Percentiles rank a stretch among this genome's conserved stretches.
Conservation (phyloP, 2,797 vertebrate genomes). For the Acrossocheilus wenchowensis region DNA sequence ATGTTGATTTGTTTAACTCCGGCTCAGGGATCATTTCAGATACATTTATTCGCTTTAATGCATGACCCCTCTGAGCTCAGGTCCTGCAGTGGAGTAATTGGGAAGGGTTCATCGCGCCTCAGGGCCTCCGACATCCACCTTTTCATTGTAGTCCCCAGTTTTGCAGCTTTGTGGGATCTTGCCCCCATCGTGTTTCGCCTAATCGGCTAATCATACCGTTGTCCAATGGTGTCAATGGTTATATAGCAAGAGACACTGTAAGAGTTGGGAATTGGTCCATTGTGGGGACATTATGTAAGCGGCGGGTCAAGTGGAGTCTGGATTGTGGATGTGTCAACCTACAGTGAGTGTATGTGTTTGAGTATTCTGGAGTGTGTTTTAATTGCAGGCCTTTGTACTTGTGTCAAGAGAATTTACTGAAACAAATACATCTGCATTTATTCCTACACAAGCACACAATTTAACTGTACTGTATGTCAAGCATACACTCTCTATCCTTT, state of each 20-base stretch:
- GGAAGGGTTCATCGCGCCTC: constrained; percentile 74
- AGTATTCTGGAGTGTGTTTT: background rate
- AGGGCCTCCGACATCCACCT: constrained; percentile 66
- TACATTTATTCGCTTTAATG: constrained; percentile 91
- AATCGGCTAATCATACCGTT: constrained; percentile 85
- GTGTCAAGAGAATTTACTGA: background rate
- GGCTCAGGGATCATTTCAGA: constrained; percentile 78
- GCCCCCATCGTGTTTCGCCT: constrained; percentile 71
- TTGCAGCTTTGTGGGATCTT: constrained; percentile 73
- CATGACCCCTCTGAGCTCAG: constrained; percentile 74
- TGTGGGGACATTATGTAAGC: background rate
- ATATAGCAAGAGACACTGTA: constrained; percentile 69
- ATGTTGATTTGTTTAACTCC: constrained; percentile 44
- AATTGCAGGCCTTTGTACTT: constrained; percentile 8
- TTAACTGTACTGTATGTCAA: constrained; percentile 58
- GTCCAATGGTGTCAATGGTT: constrained; percentile 82
- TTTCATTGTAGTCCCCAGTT: constrained; percentile 41
- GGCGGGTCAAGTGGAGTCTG: background rate
- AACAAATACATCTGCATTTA: constrained; percentile 4
- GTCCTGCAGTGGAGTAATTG: constrained; percentile 82
- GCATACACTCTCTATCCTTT: constrained; percentile 9
- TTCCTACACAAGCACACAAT: constrained; percentile 61
- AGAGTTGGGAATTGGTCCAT: constrained; percentile 8
- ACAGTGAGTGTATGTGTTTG: background rate
- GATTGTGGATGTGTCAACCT: background rate